A percentile compares a stretch with the other conserved stretches of the same genome.
Evolutionary conservation across 2,888 invertebrate genomes (phyloP).

Genomic region (Phalangium opilio): DNA sequence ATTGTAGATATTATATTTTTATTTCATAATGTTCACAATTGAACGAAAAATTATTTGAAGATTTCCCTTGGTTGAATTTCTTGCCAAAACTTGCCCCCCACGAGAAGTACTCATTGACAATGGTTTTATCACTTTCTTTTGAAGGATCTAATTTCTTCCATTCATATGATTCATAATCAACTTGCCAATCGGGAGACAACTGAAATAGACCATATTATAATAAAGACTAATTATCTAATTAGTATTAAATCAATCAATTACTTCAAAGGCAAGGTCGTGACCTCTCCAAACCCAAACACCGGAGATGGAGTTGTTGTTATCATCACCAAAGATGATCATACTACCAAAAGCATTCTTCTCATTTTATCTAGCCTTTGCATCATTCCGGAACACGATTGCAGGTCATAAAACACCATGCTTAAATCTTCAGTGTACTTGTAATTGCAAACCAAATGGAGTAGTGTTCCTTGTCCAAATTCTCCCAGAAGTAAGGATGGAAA

Average conservation of each 20-base stretch:
- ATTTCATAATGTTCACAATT: background rate
- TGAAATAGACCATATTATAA: constrained; percentile 35
- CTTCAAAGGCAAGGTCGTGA: constrained; percentile 72
- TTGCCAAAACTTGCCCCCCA: constrained; percentile 89
- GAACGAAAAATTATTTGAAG: constrained; percentile 58
- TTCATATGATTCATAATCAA: constrained; percentile 88
- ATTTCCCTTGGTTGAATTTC: constrained; percentile 97
- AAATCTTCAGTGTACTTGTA: constrained; percentile 92
- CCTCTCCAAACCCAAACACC: constrained; percentile 99
- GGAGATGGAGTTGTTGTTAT: constrained; percentile 81
- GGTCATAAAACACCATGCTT: constrained; percentile 88
- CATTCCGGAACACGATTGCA: constrained; percentile 65
- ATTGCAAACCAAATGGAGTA: constrained; percentile 95
- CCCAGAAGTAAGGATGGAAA: constrained; percentile 97
- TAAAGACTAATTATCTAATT: background rate
- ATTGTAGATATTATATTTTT: too few species aligned
- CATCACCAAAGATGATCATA: constrained; percentile 77
- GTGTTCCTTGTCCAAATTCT: constrained; percentile 88
- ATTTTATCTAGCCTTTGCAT: constrained; percentile 95
- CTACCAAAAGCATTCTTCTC: constrained; percentile 90
- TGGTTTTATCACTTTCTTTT: constrained; percentile 60
- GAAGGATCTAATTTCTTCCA: constrained; percentile 86
- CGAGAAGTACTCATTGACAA: constrained; percentile 76
- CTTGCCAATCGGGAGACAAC: constrained; percentile 81
- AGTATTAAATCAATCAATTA: constrained; percentile 26